Evolutionary conservation across 2,797 vertebrate genomes (phyloP).

Genomic region (Sternotherus odoratus): DNA sequence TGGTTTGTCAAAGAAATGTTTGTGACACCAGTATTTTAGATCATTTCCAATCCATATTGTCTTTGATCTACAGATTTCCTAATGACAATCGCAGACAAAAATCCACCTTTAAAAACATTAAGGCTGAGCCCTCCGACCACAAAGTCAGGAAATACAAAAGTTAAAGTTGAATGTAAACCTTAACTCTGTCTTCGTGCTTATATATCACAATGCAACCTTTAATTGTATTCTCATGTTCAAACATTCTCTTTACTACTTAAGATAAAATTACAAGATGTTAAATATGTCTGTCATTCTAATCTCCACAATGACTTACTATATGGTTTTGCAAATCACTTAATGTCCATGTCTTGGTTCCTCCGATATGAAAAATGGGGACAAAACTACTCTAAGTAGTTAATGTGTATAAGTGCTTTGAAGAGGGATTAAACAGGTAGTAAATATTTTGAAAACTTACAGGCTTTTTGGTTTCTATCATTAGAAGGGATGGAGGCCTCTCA

Average conservation of each 20-base stretch:
- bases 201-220: neutral
- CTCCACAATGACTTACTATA: neutral
- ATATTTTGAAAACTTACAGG: constrained; percentile 86
- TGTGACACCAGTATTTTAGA: constrained; percentile 17
- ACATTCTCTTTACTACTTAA: neutral
- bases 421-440: neutral
- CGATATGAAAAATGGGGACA: neutral
- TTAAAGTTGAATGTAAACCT: neutral
- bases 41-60: constrained; percentile 56
- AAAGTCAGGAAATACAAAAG: constrained; percentile 49
- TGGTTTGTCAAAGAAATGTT: neutral
- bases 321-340: neutral
- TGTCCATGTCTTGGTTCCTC: neutral
- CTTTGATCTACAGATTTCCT: constrained; percentile 59
- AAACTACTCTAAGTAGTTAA: neutral
- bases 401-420: neutral
- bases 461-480: constrained; percentile 91
- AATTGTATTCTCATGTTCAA: neutral
- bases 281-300: neutral
- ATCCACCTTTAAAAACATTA: constrained; percentile 55
- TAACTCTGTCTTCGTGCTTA: constrained; percentile 13
- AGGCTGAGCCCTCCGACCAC: constrained; percentile 50
- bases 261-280: too few relatives aligned
- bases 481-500: constrained; percentile 92
- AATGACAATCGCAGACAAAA: constrained; percentile 39